Evolutionary conservation across 64 coral and sea anemone species (phyloP).

Genomic region (Porites lutea): DNA sequence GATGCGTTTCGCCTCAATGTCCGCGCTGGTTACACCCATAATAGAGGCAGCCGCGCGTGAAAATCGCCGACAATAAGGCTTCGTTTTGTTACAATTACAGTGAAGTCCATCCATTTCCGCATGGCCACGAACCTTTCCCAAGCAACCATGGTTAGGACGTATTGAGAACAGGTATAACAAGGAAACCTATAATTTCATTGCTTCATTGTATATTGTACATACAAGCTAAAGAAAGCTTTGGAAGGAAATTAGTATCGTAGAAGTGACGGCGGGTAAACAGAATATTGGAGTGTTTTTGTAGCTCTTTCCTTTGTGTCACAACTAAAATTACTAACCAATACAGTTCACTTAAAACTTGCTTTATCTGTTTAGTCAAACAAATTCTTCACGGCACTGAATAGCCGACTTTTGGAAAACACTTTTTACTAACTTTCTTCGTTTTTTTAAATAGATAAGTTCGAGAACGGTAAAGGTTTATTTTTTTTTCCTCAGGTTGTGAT

Average conservation of each 20-base stretch:
- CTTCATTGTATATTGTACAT: not conserved
- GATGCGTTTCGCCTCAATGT: not conserved
- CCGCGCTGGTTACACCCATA: not conserved
- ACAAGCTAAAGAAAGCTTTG: not conserved
- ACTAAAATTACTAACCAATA: not conserved
- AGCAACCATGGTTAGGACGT: not conserved
- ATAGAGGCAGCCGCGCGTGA: not conserved
- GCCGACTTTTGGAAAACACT: too few species aligned
- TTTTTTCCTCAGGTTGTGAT: too few species aligned
- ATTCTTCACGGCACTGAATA: too few species aligned
- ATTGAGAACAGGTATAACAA: not conserved
- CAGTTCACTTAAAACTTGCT: not conserved
- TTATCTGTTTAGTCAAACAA: too few species aligned
- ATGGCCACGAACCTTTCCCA: conserved; percentile 16
- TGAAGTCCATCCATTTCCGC: conserved; percentile 18
- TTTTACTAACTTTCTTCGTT: too few species aligned
- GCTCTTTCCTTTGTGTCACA: not conserved
- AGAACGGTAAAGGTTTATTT: too few species aligned
- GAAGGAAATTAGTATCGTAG: not conserved
- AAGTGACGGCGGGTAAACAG: not conserved
- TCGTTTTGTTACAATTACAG: not conserved
- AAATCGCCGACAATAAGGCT: not conserved
- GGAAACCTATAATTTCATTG: not conserved
- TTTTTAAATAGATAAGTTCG: too few species aligned
- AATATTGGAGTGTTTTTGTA: conserved; percentile 4